A percentile compares a stretch with the other conserved stretches of the same genome.
These are phyloP conservation scores for Lucilia cuprina DNA, from an alignment of 1,140 invertebrate genomes.

Conservation along the genomic window DNA sequence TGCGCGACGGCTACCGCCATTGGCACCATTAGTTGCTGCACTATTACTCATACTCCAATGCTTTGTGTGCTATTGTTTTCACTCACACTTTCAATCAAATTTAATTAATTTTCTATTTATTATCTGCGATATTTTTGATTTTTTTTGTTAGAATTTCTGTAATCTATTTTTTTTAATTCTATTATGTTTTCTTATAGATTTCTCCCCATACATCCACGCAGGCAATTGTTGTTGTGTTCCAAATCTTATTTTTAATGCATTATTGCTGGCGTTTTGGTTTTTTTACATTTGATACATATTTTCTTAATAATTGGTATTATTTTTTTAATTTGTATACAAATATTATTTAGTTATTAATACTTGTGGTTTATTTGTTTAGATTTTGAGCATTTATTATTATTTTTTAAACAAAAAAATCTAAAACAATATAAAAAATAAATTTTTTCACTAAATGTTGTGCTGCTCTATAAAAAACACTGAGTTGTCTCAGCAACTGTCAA, in stretches of 20 bases:
- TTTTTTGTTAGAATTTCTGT: neutral
- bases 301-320: neutral
- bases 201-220: slow-evolving; percentile 13
- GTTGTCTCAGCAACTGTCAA: slow-evolving; percentile 13
- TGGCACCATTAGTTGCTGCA: slow-evolving; percentile 29
- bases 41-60: slow-evolving; percentile 24
- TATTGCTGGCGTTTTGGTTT: neutral
- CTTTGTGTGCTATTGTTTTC: slow-evolving; percentile 23
- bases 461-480: slow-evolving; percentile 3
- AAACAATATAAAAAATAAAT: slow-evolving; percentile 15
- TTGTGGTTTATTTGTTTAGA: neutral
- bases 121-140: neutral
- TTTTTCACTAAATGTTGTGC: slow-evolving; percentile 11
- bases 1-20: slow-evolving; percentile 3
- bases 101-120: neutral
- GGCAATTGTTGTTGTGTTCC: slow-evolving; percentile 10
- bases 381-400: neutral
- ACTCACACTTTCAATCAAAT: slow-evolving; percentile 16
- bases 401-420: neutral
- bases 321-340: neutral
- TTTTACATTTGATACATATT: slow-evolving; percentile 3
- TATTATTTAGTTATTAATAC: neutral
- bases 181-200: neutral
- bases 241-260: neutral
- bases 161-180: neutral